Evolutionary conservation across 2,888 invertebrate genomes (phyloP).

Genomic region (Panopea generosa): DNA sequence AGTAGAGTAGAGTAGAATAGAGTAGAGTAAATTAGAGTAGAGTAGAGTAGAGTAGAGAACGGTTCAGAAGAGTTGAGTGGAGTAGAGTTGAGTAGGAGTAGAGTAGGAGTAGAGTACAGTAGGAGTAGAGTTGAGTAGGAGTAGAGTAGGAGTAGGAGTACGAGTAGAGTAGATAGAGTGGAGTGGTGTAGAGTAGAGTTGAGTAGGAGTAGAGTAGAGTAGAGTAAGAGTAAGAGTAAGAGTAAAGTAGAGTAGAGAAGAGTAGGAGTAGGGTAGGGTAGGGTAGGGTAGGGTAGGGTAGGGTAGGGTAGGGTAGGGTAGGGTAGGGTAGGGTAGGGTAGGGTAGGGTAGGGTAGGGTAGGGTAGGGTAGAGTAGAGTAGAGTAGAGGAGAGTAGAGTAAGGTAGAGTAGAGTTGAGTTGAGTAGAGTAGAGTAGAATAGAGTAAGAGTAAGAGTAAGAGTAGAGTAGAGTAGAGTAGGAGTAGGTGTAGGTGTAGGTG

Average conservation of each 20-base stretch:
- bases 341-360: conserved; percentile 21
- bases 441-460: conserved; percentile 5
- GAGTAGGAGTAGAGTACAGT: conserved; percentile 14
- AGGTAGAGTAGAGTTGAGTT: conserved; percentile 13
- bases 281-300: conserved; percentile 11
- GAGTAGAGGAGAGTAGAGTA: conserved; percentile 18
- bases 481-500: too few species aligned
- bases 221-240: conserved; percentile 9
- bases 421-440: conserved; percentile 21
- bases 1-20: conserved; percentile 18
- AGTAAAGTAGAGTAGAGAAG: conserved; percentile 5
- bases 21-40: conserved; percentile 6
- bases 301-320: conserved; percentile 5
- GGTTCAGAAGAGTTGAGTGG: conserved; percentile 1
- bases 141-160: conserved; percentile 5
- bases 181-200: conserved; percentile 5
- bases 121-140: conserved; percentile 13
- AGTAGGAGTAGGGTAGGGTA: conserved; percentile 8
- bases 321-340: conserved; percentile 10
- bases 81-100: conserved; percentile 8
- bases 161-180: background rate
- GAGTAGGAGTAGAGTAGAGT: conserved; percentile 4
- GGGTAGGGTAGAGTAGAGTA: conserved; percentile 20
- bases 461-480: conserved; percentile 14
- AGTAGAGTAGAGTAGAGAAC: conserved; percentile 19